Base-by-base conservation (phyloP, 2,113 vertebrate genomes). In the Pavo muticus region DNA sequence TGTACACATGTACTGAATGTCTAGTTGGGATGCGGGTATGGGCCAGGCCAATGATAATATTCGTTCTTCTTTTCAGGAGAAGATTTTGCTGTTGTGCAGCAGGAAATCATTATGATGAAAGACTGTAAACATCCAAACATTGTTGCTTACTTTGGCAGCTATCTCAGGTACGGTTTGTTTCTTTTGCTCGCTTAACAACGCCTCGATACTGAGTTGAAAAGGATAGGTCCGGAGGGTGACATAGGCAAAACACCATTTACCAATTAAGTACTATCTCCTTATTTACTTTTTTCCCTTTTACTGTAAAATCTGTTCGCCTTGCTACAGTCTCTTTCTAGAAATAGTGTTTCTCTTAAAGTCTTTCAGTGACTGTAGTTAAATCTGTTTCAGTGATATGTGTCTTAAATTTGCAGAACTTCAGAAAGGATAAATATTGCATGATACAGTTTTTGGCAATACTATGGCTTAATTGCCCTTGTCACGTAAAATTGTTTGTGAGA, bases 81-180 rank as follows among this genome's bases (percentile, higher is more conserved):
- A 98, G 99, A 99, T 98, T 99, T 99, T 98, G 99, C 98, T 78
- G 99, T 99, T 95, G 99, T 99, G 91, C 99, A 99, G 98, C 99
- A 99, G 97, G 99, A 99, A 98, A 99, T 99, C 93, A 98, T 99
- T 94, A 99, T 99, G 99, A 99, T 99, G 99, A 99, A 99, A 97
- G 99, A 99, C 97, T 99, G 99, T 98, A 99, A 99, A 97, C 99
- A 99, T 98, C 98, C 98, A 88, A 99, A 99, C 97, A 99, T 99
- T 11, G 99, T 99, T 87, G 99, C 99, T 95, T 99, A 99, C 96
- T 99, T 99, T 97, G 99, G 99, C 97, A 99, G 99, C 98, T 99
- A 99, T 98, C 99, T 99, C 97, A 98, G 99, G 99, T 99, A 98
- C 94, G 93, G 87, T 92, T 97, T 96, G 94, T 91, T 96, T 95